Base-by-base conservation (phyloP, 1,140 invertebrate genomes). In the Trichogramma pretiosum region DNA sequence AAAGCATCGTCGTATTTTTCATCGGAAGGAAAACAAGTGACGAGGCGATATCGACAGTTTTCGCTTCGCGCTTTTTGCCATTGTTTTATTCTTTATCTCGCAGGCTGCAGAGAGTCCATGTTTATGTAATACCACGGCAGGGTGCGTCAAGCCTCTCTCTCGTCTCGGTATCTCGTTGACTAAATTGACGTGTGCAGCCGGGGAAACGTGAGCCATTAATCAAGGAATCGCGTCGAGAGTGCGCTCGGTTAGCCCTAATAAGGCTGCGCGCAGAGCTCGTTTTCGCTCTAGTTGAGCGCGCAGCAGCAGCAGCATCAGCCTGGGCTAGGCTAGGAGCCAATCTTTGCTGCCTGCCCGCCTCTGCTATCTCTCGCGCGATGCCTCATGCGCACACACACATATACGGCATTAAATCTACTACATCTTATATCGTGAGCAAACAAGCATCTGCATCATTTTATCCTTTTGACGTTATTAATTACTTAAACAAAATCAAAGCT, bases 121-220 rank as follows among this genome's bases (percentile, higher is more conserved):
- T n/a, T n/a, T n/a, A n/a, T n/a, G n/a, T n/a, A n/a, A n/a, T n/a
- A n/a, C n/a, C n/a, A n/a, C n/a, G n/a, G n/a, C n/a, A n/a, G n/a
- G n/a, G n/a, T n/a, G n/a, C n/a, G n/a, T n/a, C n/a, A n/a, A n/a
- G n/a, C 24, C 17, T 41, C 19, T 30, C 24, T 18, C 16, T 28
- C 43, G 16, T 18, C 23, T 37, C 37, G 37, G 3, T 23, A 21
- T 28, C n/a, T 19, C 11, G 3, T 32, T 5, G 19, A 28, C 8
- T 26, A 3, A 22, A 40, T 34, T 24, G 28, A 39, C 16, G 36
- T n/a, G n/a, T n/a, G n/a, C n/a, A n/a, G n/a, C n/a, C n/a, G n/a
- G n/a, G n/a, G n/a, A n/a, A n/a, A n/a, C n/a, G 36, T 38, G 42
- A 40, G 45, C 52, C 53, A 61, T 61, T 61, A 61, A 61, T 61